Evolutionary conservation across 2,888 invertebrate species (phyloP).

Genomic region (Diadegma fenestrale): DNA sequence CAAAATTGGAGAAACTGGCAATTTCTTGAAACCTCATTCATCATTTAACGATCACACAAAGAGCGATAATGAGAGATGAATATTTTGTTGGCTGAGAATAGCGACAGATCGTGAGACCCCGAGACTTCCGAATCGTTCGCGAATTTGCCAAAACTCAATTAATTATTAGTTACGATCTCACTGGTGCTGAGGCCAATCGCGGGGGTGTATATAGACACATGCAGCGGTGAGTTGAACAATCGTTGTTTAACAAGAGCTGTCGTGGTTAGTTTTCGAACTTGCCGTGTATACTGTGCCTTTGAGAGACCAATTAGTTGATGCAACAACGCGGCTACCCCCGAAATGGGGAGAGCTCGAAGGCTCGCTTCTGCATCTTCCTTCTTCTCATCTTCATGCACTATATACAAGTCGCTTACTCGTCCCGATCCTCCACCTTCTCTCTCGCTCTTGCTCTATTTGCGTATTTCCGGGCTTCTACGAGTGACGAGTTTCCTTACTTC

Average conservation of each 20-base stretch:
- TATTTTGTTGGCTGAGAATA: not conserved
- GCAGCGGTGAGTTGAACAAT: slow-evolving; percentile 71
- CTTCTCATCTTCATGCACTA: not conserved
- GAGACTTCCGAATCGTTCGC: slow-evolving; percentile 21
- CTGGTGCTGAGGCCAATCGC: slow-evolving; percentile 64
- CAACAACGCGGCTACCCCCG: slow-evolving; percentile 58
- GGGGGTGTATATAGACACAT: not conserved
- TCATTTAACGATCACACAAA: not conserved
- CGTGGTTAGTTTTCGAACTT: slow-evolving; percentile 76
- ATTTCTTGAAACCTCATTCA: not conserved
- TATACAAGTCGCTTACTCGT: too few relatives aligned
- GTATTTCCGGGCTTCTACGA: slow-evolving; percentile 12
- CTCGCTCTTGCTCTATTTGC: not conserved
- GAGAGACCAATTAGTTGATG: slow-evolving; percentile 74
- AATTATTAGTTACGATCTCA: slow-evolving; percentile 76
- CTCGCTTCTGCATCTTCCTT: slow-evolving; percentile 14
- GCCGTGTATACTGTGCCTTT: slow-evolving; percentile 71
- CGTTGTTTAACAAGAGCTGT: slow-evolving; percentile 74
- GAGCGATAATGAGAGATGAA: not conserved
- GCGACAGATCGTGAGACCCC: not conserved
- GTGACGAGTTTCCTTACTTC: slow-evolving; percentile 51
- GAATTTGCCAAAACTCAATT: slow-evolving; percentile 74
- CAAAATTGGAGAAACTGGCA: not conserved
- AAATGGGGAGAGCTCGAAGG: slow-evolving; percentile 52
- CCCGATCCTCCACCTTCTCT: not conserved